Conservation (phyloP, 2,113 vertebrate genomes). For the Ailuropoda melanoleuca region DNA sequence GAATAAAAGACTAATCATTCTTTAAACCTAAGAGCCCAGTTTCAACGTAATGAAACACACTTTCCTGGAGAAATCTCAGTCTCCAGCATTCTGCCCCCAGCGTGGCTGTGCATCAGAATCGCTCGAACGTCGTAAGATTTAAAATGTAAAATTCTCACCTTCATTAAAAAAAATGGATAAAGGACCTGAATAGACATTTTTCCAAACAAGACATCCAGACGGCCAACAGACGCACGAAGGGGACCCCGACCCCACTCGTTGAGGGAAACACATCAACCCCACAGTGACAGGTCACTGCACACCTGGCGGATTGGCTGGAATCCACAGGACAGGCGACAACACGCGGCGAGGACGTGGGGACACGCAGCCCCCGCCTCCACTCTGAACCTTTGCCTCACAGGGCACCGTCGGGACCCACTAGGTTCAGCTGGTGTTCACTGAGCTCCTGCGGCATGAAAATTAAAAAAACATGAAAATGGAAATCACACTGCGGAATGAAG, state of each 20-base stretch:
- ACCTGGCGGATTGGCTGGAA: not conserved
- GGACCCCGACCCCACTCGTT: not conserved
- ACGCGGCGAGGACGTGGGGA: accelerated
- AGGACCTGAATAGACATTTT: not conserved
- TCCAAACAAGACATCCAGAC: not conserved
- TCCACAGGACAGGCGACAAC: not conserved
- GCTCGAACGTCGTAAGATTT: not conserved
- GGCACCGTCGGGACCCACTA: not conserved
- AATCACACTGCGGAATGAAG: not conserved
- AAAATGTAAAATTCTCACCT: not conserved
- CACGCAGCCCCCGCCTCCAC: accelerated
- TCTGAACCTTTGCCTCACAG: not conserved
- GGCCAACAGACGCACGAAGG: not conserved
- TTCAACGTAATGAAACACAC: not conserved
- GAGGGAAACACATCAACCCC: too few species aligned
- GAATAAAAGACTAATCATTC: not conserved
- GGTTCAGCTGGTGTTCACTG: not conserved
- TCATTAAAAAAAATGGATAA: not conserved
- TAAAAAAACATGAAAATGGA: not conserved
- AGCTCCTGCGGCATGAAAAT: not conserved
- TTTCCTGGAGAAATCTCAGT: not conserved
- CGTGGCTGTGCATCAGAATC: not conserved
- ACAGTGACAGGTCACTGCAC: accelerated
- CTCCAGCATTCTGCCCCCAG: not conserved
- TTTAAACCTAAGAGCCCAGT: not conserved